Evolutionary conservation across 2,113 vertebrate genomes (phyloP).

Genomic region (Emydocephalus ijimae): DNA sequence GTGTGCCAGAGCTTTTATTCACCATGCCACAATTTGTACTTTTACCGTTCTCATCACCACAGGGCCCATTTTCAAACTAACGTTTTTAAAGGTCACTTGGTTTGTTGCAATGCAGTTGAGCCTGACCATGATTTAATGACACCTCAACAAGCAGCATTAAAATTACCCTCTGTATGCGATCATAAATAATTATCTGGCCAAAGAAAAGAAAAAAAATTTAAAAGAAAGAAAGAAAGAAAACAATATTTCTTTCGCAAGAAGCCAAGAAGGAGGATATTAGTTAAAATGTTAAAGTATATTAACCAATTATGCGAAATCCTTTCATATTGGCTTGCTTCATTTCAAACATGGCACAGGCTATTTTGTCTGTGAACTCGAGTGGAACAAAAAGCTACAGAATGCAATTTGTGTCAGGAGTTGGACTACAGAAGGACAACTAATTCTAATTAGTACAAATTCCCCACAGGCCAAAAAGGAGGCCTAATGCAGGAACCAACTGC

Average conservation of each 20-base stretch:
- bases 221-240: conserved; percentile 62
- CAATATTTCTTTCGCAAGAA: conserved; percentile 52
- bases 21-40: conserved; percentile 30
- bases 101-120: conserved; percentile 64
- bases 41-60: conserved; percentile 58
- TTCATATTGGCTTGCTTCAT: conserved; percentile 84
- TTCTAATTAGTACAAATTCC: conserved; percentile 85
- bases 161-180: conserved; percentile 53
- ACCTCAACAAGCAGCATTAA: conserved; percentile 64
- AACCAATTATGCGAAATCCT: conserved; percentile 77
- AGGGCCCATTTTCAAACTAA: conserved; percentile 63
- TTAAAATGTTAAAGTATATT: conserved; percentile 77
- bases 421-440: conserved; percentile 83
- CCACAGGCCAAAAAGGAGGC: conserved; percentile 69
- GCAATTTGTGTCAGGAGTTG: conserved; percentile 82
- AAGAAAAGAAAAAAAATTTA: conserved; percentile 20
- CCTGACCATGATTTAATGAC: conserved; percentile 68
- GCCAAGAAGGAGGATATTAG: conserved; percentile 66
- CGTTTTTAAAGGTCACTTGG: conserved; percentile 76
- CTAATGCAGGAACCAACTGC: conserved; percentile 64
- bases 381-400: conserved; percentile 85
- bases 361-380: conserved; percentile 84
- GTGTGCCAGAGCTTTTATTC: conserved; percentile 60
- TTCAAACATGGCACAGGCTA: conserved; percentile 78
- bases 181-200: conserved; percentile 67